These are phyloP conservation scores for Oreocharis arfaki DNA, from an alignment of 2,113 vertebrate species.

Conservation along the genomic window DNA sequence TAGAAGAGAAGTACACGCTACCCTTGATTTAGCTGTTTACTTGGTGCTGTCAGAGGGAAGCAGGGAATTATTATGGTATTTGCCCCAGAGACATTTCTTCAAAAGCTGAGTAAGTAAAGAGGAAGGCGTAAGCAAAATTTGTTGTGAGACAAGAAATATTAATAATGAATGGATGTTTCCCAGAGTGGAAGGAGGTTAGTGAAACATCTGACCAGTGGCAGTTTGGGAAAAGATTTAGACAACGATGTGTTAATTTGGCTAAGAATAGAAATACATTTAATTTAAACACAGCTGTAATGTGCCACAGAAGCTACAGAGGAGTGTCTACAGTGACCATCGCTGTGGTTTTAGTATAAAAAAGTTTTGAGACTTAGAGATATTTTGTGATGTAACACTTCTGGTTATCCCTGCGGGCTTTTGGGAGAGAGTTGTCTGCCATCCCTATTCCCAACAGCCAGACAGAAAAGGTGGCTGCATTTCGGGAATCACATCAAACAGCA, in stretches of 20 bases:
- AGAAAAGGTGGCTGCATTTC: neutral
- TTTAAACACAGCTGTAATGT: neutral
- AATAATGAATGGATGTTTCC: neutral
- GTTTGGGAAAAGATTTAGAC: neutral
- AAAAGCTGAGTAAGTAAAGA: neutral
- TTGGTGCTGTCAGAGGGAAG: neutral
- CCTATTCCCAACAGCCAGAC: fast-evolving
- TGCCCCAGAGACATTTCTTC: neutral
- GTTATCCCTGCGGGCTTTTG: neutral
- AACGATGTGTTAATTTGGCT: neutral
- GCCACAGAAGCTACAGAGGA: neutral
- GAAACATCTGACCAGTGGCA: neutral
- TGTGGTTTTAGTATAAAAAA: neutral
- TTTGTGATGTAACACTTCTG: neutral
- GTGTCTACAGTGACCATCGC: fast-evolving
- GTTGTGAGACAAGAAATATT: neutral
- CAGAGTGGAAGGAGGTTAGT: neutral
- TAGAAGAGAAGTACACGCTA: neutral
- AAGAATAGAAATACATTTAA: neutral
- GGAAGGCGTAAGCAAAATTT: neutral
- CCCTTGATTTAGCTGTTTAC: neutral
- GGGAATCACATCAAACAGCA: neutral
- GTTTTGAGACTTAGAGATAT: neutral
- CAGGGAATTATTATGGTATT: neutral
- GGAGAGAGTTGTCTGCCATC: neutral